Evolutionary conservation across 2,113 vertebrate genomes (phyloP).

Genomic region (Chrysochloris asiatica): DNA sequence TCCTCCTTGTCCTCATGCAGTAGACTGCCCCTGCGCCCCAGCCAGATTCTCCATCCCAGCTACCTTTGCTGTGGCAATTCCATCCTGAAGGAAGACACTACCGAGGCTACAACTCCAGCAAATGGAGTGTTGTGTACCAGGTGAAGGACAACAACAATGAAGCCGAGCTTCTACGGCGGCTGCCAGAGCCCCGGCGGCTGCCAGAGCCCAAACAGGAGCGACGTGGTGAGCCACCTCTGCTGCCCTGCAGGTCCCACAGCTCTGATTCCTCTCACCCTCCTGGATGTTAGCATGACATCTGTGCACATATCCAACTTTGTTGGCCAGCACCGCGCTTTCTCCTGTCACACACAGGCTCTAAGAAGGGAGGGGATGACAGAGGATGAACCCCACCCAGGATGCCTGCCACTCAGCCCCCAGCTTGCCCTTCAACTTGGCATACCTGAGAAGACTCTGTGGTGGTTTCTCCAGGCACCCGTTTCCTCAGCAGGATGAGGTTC

Average conservation of each 20-base stretch:
- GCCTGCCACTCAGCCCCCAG: neutral
- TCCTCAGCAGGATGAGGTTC: neutral
- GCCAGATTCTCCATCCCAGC: no score
- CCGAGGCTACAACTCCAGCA: conserved; percentile 12
- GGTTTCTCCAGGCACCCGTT: neutral
- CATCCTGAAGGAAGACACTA: conserved; percentile 27
- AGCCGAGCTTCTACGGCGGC: conserved; percentile 59
- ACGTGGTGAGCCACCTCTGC: neutral
- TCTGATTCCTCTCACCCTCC: neutral
- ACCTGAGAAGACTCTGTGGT: neutral
- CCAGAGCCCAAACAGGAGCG: neutral
- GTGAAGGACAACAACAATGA: neutral
- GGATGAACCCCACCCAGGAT: rapidly evolving
- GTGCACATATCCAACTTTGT: neutral
- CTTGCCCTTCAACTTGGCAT: neutral
- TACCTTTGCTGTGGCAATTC: no score
- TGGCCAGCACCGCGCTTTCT: neutral
- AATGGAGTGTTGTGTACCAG: conserved; percentile 69
- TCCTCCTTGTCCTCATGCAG: no score
- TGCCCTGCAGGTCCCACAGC: neutral
- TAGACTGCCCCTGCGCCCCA: no score
- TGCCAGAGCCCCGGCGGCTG: no score
- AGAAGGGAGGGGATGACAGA: no score
- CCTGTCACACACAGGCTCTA: neutral
- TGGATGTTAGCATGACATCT: neutral